Percentiles rank a stretch among this genome's conserved stretches.
Evolutionary conservation across 1,140 invertebrate genomes (phyloP).

Genomic region (Papilio helenus): DNA sequence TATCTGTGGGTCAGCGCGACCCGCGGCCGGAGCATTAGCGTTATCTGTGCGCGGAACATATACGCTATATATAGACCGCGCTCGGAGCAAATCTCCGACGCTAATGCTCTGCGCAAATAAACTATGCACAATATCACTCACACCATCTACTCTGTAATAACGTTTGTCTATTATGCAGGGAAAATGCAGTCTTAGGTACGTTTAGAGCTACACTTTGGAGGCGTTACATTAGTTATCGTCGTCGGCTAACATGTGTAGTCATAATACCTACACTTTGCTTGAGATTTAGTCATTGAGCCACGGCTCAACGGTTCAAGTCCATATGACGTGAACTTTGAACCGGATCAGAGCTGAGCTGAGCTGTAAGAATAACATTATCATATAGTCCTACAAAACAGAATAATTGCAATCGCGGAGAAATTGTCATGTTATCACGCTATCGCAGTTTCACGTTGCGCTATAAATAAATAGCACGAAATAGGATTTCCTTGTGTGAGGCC

Average conservation of each 20-base stretch:
- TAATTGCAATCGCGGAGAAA: background rate
- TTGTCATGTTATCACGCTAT: background rate
- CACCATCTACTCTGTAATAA: too few species aligned
- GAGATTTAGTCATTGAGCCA: too few species aligned
- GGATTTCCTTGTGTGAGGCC: slow-evolving; percentile 51
- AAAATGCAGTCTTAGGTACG: too few species aligned
- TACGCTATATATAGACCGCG: background rate
- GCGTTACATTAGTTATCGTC: too few species aligned
- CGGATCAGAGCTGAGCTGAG: too few species aligned
- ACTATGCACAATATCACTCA: slow-evolving; percentile 7
- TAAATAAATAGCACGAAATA: slow-evolving; percentile 48
- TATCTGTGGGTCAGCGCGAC: background rate
- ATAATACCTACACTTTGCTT: too few species aligned
- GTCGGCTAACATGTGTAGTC: too few species aligned
- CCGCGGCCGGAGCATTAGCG: background rate
- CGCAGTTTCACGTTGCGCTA: slow-evolving; percentile 39
- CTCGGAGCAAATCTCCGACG: background rate
- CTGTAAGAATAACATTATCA: background rate
- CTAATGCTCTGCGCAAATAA: background rate
- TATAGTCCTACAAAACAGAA: background rate
- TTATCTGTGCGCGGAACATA: background rate
- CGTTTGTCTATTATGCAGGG: background rate
- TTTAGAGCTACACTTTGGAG: too few species aligned
- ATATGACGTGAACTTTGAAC: too few species aligned
- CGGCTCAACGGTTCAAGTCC: too few species aligned